Percentiles rank a stretch among this genome's conserved stretches.
These are phyloP conservation scores for Ophion costatus DNA, from an alignment of 2,888 invertebrate species.

Conservation along the genomic window DNA sequence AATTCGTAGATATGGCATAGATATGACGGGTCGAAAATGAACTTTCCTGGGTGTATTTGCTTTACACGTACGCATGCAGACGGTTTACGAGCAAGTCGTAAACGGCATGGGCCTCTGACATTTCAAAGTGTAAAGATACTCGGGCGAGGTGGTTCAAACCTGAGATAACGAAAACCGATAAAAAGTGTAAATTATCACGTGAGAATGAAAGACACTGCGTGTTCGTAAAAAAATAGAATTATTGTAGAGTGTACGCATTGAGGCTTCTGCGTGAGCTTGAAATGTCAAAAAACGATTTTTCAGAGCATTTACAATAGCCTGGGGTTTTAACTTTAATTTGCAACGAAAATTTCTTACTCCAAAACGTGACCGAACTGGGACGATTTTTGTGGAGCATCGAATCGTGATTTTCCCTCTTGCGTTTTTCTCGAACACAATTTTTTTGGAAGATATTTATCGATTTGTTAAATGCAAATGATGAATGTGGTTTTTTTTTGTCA, in stretches of 20 bases:
- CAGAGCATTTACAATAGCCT: no score
- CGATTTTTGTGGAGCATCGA: no score
- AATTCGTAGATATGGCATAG: neutral
- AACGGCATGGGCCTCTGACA: slow-evolving; percentile 8
- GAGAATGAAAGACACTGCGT: neutral
- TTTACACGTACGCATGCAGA: neutral
- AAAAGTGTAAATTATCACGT: slow-evolving; percentile 1
- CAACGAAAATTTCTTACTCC: no score
- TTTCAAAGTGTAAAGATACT: neutral
- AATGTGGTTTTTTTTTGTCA: no score
- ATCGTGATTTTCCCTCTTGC: no score
- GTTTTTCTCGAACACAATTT: no score
- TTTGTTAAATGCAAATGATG: no score
- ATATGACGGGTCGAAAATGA: neutral
- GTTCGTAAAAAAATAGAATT: neutral
- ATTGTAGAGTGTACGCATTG: neutral
- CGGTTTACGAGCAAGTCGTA: slow-evolving; percentile 18
- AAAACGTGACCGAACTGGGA: no score
- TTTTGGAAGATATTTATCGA: no score
- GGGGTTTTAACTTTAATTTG: no score
- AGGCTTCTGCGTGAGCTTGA: no score
- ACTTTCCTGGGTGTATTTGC: neutral
- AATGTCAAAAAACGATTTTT: no score
- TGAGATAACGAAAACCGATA: slow-evolving; percentile 14
- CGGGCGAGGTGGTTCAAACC: neutral